A percentile compares a stretch with the other conserved stretches of the same genome.
Conservation (phyloP, 2,113 vertebrate species). For the Brachirus orientalis region DNA sequence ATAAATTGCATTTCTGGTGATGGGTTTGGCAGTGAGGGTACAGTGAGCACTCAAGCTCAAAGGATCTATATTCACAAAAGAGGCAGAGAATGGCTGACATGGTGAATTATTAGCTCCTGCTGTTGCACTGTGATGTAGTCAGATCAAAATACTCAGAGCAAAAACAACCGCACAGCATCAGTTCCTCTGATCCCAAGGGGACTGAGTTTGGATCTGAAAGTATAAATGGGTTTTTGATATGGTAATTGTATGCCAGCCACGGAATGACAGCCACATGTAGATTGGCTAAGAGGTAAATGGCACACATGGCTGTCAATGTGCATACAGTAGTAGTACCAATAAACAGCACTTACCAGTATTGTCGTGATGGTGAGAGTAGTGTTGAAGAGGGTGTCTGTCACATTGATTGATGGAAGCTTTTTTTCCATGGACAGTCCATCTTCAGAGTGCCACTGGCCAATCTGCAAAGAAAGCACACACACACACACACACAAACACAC, state of each 20-base stretch:
- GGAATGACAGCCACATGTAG: conserved; percentile 55
- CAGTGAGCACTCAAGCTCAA: conserved; percentile 7
- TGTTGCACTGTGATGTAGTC: conserved; percentile 53
- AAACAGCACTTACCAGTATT: conserved; percentile 91
- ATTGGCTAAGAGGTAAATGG: conserved; percentile 30
- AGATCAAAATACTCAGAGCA: conserved; percentile 51
- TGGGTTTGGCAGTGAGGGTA: conserved; percentile 20
- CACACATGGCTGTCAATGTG: not conserved
- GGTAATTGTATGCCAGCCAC: conserved; percentile 52
- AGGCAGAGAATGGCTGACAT: conserved; percentile 54
- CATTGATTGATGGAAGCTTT: conserved; percentile 90
- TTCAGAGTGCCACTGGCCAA: conserved; percentile 96
- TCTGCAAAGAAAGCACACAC: conserved; percentile 82
- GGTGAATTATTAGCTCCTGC: conserved; percentile 62
- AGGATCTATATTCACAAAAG: conserved; percentile 59
- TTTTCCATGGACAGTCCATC: conserved; percentile 95
- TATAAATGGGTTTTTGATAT: conserved; percentile 65
- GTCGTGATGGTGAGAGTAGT: conserved; percentile 96
- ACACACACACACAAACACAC: conserved; percentile 18
- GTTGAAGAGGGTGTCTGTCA: conserved; percentile 95
- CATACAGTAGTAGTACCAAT: conserved; percentile 84
- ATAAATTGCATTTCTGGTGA: conserved; percentile 12
- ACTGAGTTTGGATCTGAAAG: conserved; percentile 56
- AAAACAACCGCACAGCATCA: conserved; percentile 32
- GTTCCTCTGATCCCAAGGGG: conserved; percentile 61